Percentiles rank a stretch among this genome's conserved stretches.
phyloP scores from a whole-genome alignment of 2,797 vertebrate genomes.

The Chaetodon trifasciatus region DNA sequence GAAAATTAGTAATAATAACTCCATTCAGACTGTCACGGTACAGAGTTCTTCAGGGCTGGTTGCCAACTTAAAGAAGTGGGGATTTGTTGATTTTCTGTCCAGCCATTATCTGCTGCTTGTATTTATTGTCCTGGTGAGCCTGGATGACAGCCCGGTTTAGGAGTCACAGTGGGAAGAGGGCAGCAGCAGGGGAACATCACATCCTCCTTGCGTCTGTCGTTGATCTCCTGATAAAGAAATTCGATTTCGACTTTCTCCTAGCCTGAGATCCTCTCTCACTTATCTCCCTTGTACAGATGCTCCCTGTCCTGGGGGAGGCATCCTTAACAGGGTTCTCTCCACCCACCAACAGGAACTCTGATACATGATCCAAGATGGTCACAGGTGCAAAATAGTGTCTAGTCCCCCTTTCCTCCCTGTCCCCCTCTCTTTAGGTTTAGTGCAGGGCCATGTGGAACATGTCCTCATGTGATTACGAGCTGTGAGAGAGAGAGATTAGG shows the following conservation, averaged over 20 bases:
- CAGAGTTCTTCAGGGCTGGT: neutral
- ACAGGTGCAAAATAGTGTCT: slow-evolving; percentile 52
- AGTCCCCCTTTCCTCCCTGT: neutral
- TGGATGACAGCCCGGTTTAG: slow-evolving; percentile 14
- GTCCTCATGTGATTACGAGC: slow-evolving; percentile 62
- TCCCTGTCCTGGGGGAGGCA: slow-evolving; percentile 44
- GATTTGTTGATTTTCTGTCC: slow-evolving; percentile 10
- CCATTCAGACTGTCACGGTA: neutral
- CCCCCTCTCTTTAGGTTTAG: slow-evolving; percentile 29
- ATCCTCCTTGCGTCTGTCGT: slow-evolving; percentile 44
- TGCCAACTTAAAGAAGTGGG: neutral
- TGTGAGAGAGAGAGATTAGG: slow-evolving; percentile 61
- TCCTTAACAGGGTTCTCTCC: slow-evolving; percentile 62
- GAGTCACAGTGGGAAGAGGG: slow-evolving; percentile 5
- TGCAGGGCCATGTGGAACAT: slow-evolving; percentile 33
- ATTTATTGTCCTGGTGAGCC: neutral
- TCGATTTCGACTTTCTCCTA: slow-evolving; percentile 78
- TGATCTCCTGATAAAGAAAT: slow-evolving; percentile 79
- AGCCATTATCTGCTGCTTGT: neutral
- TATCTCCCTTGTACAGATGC: slow-evolving; percentile 79
- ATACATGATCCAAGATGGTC: slow-evolving; percentile 41
- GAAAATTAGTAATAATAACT: slow-evolving; percentile 9
- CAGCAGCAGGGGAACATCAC: slow-evolving; percentile 36
- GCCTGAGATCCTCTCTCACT: slow-evolving; percentile 70
- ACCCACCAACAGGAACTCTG: slow-evolving; percentile 35